These are phyloP conservation scores for Melanostigma gelatinosum DNA, from an alignment of 2,113 vertebrate genomes.

Conservation along the genomic window DNA sequence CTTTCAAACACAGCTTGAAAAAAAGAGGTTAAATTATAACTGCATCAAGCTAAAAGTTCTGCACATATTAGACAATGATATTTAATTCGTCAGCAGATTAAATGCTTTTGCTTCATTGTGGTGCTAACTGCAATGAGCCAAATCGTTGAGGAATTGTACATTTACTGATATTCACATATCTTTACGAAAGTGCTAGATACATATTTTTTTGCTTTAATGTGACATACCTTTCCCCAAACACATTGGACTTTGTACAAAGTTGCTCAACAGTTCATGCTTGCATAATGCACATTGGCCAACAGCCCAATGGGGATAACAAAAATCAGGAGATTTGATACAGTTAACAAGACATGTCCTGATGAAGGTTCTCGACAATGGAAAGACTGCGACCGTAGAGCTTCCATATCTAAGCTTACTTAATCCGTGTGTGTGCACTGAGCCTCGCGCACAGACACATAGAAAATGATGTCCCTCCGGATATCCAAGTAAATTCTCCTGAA, in stretches of 20 bases:
- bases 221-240: neutral
- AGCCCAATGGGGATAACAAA: constrained; percentile 20
- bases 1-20: neutral
- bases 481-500: constrained; percentile 21
- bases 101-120: neutral
- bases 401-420: constrained; percentile 66
- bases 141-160: neutral
- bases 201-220: neutral
- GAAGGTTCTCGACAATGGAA: constrained; percentile 37
- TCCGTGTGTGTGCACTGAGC: constrained; percentile 53
- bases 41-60: neutral
- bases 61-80: neutral
- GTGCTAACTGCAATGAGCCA: neutral
- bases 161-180: neutral
- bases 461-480: constrained; percentile 8
- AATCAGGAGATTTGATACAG: constrained; percentile 18
- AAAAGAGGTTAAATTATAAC: neutral
- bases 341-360: constrained; percentile 35
- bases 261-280: constrained; percentile 23
- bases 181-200: neutral
- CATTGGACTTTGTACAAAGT: constrained; percentile 18
- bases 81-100: neutral
- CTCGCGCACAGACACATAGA: neutral
- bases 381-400: constrained; percentile 33
- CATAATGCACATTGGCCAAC: constrained; percentile 1